Evolutionary conservation across 1,140 invertebrate genomes (phyloP), one percentile per base, ranked within the genome.

Genomic region (Zaprionus gabonicus): DNA sequence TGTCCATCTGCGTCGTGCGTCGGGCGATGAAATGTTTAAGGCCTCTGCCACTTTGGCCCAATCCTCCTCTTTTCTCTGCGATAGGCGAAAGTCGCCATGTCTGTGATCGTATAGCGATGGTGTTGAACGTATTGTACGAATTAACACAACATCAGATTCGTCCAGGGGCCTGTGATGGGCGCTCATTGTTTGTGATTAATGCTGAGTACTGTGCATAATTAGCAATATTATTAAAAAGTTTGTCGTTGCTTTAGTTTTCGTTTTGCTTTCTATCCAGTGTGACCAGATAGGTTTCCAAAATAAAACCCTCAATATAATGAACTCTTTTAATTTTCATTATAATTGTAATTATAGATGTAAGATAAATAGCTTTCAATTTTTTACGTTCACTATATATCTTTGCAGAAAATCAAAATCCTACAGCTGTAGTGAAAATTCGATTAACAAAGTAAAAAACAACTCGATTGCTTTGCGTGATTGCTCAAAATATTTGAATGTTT

Each of bases 1-100:
- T 0, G 91, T 92, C 91, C 91, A 92, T 1, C 91, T 76, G n/a
- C 88, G 64, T 7, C 85, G 62, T 2, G 91, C 91, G 31, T 92
- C 91, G 12, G 59, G 41, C 5, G 68, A 67, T 1, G 86, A 73
- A 60, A 92, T 92, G 15, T 78, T 84, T 6, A 92, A 25, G n/a
- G 59, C 36, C 13, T 79, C 71, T 3, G 77, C 91, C 6, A 92
- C 83, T 70, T 74, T 79, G 4, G 75, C 76, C 91, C 91, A 92
- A 62, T 90, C 82, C 72, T 91, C 78, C 20, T 91, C 91, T 44
- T 92, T 92, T 6, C 85, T 66, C 38, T 92, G 82, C 6, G 84
- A 82, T 1, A 86, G 72, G 13, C 87, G 81, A 62, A 92, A 92
- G 80, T 82, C 75, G n/a, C 78, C 58, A 72, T 78, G 56, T 62